Evolutionary conservation across 2,113 vertebrate genomes (phyloP).

Genomic region (Brienomyrus brachyistius): DNA sequence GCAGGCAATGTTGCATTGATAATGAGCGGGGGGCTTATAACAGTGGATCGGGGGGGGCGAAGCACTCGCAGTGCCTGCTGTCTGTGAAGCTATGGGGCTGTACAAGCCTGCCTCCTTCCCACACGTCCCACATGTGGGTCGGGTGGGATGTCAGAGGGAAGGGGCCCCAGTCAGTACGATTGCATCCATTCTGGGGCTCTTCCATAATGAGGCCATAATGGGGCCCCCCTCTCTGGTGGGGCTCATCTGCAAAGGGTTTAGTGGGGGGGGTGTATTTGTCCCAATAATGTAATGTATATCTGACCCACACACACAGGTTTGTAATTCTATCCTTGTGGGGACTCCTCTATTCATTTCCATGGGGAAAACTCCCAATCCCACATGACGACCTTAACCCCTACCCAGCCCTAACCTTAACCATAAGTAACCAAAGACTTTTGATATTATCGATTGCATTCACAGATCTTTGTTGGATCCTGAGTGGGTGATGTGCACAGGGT

Average conservation of each 20-base stretch:
- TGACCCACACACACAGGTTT: too few species aligned
- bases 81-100: background rate
- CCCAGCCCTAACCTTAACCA: too few species aligned
- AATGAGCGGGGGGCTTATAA: conserved; percentile 19
- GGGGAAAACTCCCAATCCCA: too few species aligned
- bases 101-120: conserved; percentile 18
- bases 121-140: background rate
- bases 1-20: conserved; percentile 13
- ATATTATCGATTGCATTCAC: too few species aligned
- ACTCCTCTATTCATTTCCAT: too few species aligned
- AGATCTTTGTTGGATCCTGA: background rate
- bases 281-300: too few species aligned
- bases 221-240: background rate
- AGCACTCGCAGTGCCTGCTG: background rate
- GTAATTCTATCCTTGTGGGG: too few species aligned
- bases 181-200: background rate
- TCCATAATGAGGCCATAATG: background rate
- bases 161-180: background rate
- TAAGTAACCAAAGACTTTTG: too few species aligned
- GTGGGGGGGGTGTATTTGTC: too few species aligned
- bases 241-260: background rate
- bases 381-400: too few species aligned
- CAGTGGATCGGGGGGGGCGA: background rate
- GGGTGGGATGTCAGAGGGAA: background rate
- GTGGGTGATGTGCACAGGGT: background rate